Percentiles rank a stretch among this genome's conserved stretches.
These are phyloP conservation scores for Tauraco hartlaubi DNA, from an alignment of 2,797 vertebrate genomes.

Conservation along the genomic window DNA sequence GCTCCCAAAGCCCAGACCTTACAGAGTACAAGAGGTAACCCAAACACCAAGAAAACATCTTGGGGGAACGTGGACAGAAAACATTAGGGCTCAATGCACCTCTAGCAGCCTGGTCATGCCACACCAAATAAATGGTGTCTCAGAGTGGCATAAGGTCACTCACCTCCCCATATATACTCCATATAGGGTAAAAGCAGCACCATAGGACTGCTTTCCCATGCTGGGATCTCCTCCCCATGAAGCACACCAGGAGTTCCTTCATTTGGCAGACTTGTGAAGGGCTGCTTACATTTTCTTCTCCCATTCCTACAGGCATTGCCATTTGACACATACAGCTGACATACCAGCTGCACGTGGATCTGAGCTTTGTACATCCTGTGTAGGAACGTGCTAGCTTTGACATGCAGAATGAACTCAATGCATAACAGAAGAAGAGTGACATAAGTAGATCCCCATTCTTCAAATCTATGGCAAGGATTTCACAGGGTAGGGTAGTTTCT, in stretches of 20 bases:
- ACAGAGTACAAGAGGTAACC: neutral
- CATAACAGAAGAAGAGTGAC: conserved; percentile 5
- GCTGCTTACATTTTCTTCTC: neutral
- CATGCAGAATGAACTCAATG: conserved; percentile 13
- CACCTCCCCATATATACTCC: neutral
- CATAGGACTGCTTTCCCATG: neutral
- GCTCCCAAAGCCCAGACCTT: neutral
- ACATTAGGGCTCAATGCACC: neutral
- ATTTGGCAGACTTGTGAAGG: neutral
- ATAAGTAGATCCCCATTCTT: conserved; percentile 3
- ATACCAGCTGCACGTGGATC: neutral
- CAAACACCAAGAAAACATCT: neutral
- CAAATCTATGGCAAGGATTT: neutral
- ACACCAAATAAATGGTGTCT: neutral
- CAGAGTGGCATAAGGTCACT: neutral
- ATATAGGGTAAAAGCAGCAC: neutral
- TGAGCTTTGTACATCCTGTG: neutral
- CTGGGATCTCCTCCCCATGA: neutral
- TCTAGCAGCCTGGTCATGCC: neutral
- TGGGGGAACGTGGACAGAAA: neutral
- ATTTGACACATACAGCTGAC: neutral
- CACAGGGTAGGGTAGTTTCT: neutral
- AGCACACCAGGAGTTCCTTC: neutral
- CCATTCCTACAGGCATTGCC: neutral
- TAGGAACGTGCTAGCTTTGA: neutral